Conservation (phyloP, 2,888 invertebrate genomes). For the Dolomedes plantarius region DNA sequence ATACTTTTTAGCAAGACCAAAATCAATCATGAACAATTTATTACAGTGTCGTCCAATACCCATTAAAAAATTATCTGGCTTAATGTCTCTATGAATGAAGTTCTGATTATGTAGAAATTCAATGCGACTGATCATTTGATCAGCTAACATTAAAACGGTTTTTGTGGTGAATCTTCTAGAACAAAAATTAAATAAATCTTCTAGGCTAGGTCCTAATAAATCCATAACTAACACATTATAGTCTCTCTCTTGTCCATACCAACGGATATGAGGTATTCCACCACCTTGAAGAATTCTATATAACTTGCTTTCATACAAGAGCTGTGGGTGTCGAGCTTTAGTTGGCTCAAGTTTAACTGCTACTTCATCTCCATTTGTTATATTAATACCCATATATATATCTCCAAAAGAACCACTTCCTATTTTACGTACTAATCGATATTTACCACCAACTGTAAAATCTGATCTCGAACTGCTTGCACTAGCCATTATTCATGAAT, state of each 20-base stretch:
- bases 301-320: conserved; percentile 99
- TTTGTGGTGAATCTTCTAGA: conserved; percentile 99
- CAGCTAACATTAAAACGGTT: conserved; percentile 99
- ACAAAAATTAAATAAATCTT: conserved; percentile 99
- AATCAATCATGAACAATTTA: conserved; percentile 99
- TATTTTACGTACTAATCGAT: conserved; percentile 97
- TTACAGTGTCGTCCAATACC: conserved; percentile 99
- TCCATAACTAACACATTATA: conserved; percentile 99
- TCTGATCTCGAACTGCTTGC: conserved; percentile 78
- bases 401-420: conserved; percentile 99
- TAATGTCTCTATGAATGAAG: too few species aligned
- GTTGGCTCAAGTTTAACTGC: conserved; percentile 99
- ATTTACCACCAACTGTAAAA: conserved; percentile 96
- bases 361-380: conserved; percentile 85
- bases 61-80: conserved; percentile 99
- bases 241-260: conserved; percentile 94
- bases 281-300: conserved; percentile 99
- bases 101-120: conserved; percentile 99
- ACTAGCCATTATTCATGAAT: conserved; percentile 66
- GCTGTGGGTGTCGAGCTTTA: too few species aligned
- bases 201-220: conserved; percentile 96
- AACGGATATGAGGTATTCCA: conserved; percentile 89
- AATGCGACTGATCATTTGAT: conserved; percentile 93
- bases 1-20: conserved; percentile 99
- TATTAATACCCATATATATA: conserved; percentile 96